Conservation (phyloP, 2,888 invertebrate species). For the Ophion obscuratus region DNA sequence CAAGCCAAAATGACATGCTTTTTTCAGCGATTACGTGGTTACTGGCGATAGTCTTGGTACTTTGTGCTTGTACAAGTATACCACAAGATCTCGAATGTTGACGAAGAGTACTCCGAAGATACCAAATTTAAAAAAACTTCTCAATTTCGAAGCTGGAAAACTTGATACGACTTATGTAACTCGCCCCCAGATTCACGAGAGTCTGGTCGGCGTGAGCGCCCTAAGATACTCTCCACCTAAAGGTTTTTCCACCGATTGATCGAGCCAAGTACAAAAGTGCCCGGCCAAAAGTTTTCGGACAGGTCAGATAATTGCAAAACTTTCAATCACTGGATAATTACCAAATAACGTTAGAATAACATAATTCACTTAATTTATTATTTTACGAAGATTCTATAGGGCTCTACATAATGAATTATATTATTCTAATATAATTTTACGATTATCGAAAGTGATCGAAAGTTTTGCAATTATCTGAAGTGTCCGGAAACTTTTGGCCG, state of each 20-base stretch:
- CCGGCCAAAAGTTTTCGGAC: too few species aligned
- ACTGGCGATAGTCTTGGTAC: slow-evolving; percentile 69
- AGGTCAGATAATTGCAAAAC: too few species aligned
- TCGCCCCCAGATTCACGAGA: slow-evolving; percentile 65
- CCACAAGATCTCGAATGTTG: slow-evolving; percentile 61
- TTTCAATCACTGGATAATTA: too few species aligned
- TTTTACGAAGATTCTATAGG: too few species aligned
- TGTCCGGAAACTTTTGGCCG: too few species aligned
- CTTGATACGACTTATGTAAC: slow-evolving; percentile 70
- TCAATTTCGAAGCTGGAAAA: slow-evolving; percentile 63
- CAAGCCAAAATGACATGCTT: background rate
- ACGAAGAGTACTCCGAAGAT: slow-evolving; percentile 65
- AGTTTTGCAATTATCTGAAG: too few species aligned
- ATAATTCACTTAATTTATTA: too few species aligned
- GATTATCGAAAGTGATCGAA: too few species aligned
- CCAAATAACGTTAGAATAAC: too few species aligned
- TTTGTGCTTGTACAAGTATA: slow-evolving; percentile 73
- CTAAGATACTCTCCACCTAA: slow-evolving; percentile 86
- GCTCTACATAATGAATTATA: too few species aligned
- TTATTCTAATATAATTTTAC: too few species aligned
- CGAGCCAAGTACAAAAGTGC: too few species aligned
- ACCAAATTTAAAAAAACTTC: slow-evolving; percentile 67
- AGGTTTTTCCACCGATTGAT: slow-evolving; percentile 80
- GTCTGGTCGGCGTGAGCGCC: slow-evolving; percentile 66
- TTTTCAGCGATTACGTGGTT: slow-evolving; percentile 72